Base-by-base conservation (phyloP, 2,888 invertebrate genomes). In the Drosophila trichaetosa region DNA sequence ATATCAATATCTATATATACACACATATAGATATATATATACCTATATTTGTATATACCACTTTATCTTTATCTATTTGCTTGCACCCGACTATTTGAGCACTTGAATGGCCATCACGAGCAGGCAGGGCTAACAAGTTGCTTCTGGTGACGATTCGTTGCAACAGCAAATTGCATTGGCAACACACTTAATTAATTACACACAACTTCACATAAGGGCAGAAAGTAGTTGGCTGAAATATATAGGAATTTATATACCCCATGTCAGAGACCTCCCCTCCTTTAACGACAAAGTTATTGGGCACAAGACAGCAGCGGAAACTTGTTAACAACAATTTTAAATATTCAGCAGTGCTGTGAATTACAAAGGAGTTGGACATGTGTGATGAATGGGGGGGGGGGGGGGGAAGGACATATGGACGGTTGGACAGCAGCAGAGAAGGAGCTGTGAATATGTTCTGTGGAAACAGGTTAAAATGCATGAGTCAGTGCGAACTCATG, bases 301-400 rank as follows among this genome's bases (percentile, higher is more conserved):
- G 16, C 21, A 16, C 4, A 21, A 21, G 21, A 21, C 31, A 46
- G 21, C 59, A 34, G 11, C 33, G 62, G 18, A 58, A 48, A 48
- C 40, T 29, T 46, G 52, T 53, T 53, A 64, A 64, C 66, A 64
- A 66, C 29, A 65, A 48, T 38, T 54, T 38, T 33, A 48, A 54
- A 67, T 48, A 64, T 64, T 33, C 65, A 64, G 27, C 33, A 31
- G 5, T 27, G 49, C 18, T 27, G 49, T 49, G 27, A 18, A 49
- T 46, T 46, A 27, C 27, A 49, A 52, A 52, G 31, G 21, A 31
- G 31, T 31, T n/a, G n/a, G 7, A n/a, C 51, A 33, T 52, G 21
- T 18, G 27, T 2, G 4, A 21, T 4, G 24, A 24, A 5, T 13
- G 13, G n/a, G 24, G 11, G 46, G 8, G 1, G 21, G 34, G 16